Evolutionary conservation across 1,140 invertebrate genomes (phyloP).

Genomic region (Manduca sexta): DNA sequence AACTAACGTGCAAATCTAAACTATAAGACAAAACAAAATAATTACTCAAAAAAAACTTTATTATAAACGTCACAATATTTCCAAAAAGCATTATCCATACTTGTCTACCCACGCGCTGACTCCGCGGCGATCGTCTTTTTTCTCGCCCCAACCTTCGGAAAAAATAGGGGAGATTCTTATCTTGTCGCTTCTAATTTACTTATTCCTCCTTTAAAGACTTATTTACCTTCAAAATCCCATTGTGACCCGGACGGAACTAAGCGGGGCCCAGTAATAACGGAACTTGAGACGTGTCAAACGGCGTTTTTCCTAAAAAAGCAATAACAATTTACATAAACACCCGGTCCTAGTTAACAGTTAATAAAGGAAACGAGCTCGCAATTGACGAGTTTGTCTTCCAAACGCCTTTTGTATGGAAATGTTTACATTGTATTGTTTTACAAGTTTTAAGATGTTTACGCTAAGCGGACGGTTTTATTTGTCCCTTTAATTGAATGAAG

Average conservation of each 20-base stretch:
- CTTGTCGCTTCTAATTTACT: slow-evolving; percentile 80
- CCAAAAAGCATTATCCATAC: slow-evolving; percentile 27
- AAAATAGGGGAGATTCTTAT: slow-evolving; percentile 78
- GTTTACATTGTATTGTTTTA: slow-evolving; percentile 57
- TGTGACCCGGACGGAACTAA: slow-evolving; percentile 56
- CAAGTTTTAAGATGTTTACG: slow-evolving; percentile 24
- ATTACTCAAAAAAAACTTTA: too few relatives aligned
- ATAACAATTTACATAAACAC: slow-evolving; percentile 73
- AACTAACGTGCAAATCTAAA: too few relatives aligned
- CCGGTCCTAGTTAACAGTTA: slow-evolving; percentile 70
- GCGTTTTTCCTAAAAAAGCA: slow-evolving; percentile 69
- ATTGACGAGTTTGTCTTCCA: slow-evolving; percentile 59
- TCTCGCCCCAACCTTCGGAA: slow-evolving; percentile 61
- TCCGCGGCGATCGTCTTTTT: slow-evolving; percentile 68
- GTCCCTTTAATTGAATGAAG: too few relatives aligned
- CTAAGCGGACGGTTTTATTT: too few relatives aligned
- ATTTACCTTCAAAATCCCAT: slow-evolving; percentile 76
- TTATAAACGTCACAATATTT: too few relatives aligned
- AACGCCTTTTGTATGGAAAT: slow-evolving; percentile 67
- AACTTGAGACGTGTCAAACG: slow-evolving; percentile 66
- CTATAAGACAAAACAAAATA: too few relatives aligned
- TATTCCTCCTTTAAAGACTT: slow-evolving; percentile 78
- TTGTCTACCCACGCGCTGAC: slow-evolving; percentile 24
- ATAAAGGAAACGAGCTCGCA: slow-evolving; percentile 68
- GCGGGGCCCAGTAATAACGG: slow-evolving; percentile 56